phyloP scores from a whole-genome alignment of 1,140 invertebrate genomes.

The Prorops nasuta region DNA sequence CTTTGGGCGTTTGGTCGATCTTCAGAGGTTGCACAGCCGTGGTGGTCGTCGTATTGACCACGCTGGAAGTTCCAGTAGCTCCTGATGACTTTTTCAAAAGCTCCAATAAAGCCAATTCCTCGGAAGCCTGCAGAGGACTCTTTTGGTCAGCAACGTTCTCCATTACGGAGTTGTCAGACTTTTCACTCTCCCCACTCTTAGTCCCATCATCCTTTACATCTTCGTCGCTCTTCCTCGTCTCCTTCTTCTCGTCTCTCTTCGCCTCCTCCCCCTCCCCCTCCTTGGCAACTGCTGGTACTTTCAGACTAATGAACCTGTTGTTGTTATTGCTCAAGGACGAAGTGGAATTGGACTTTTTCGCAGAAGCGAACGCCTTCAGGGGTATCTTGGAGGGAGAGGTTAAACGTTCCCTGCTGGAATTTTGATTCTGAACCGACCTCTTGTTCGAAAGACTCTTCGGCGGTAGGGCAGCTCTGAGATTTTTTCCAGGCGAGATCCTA shows the following conservation, averaged over 20 bases:
- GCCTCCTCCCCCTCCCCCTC: not conserved
- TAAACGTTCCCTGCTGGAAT: constrained; percentile 1
- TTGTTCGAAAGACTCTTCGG: constrained; percentile 15
- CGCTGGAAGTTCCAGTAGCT: constrained; percentile 45
- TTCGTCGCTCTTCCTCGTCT: constrained; percentile 17
- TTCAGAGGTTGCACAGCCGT: constrained; percentile 49
- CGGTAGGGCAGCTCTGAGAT: not conserved
- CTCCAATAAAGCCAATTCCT: constrained; percentile 33
- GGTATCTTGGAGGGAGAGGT: constrained; percentile 46
- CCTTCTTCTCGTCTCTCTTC: constrained; percentile 4
- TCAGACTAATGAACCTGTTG: constrained; percentile 19
- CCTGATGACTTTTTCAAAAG: constrained; percentile 39
- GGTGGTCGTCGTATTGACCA: constrained; percentile 49
- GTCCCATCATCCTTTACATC: constrained; percentile 5
- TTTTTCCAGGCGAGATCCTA: constrained; percentile 9
- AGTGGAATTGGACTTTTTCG: not conserved
- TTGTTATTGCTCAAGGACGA: constrained; percentile 2
- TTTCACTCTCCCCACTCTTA: not conserved
- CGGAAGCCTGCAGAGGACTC: not conserved
- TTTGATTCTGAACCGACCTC: constrained; percentile 11
- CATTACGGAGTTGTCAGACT: no score
- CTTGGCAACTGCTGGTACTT: not conserved
- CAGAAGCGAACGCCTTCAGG: constrained; percentile 15
- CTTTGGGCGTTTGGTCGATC: constrained; percentile 36
- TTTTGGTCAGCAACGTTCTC: no score